Evolutionary conservation across 2,888 invertebrate genomes (phyloP).

Genomic region (Cybosia mesomella): DNA sequence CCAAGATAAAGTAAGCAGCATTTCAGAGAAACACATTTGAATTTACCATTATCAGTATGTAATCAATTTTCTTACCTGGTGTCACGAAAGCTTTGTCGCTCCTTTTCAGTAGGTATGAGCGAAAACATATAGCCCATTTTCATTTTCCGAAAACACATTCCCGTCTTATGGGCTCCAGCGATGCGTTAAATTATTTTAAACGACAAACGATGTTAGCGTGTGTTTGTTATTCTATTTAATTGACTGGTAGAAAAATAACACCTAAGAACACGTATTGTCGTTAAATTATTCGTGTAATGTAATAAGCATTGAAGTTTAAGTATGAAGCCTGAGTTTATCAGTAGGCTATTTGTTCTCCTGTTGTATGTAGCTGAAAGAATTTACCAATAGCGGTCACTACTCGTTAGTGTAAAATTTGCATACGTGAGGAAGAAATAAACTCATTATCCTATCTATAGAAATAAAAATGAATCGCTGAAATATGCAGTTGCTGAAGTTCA

Average conservation of each 20-base stretch:
- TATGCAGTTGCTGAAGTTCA: too few relatives aligned
- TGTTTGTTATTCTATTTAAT: neutral
- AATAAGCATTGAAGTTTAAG: too few relatives aligned
- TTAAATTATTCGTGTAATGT: neutral
- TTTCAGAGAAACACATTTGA: neutral
- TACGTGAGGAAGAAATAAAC: too few relatives aligned
- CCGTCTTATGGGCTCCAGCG: neutral
- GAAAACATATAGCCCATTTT: slow-evolving; percentile 6
- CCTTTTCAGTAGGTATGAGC: neutral
- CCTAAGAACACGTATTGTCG: neutral
- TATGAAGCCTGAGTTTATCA: too few relatives aligned
- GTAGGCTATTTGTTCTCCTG: too few relatives aligned
- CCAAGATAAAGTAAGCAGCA: neutral
- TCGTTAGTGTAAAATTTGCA: too few relatives aligned
- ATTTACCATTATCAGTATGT: neutral
- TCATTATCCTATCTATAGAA: too few relatives aligned
- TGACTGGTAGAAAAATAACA: neutral
- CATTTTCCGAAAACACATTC: neutral
- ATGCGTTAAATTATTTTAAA: neutral
- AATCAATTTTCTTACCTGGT: neutral
- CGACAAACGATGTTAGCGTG: neutral
- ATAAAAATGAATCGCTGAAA: too few relatives aligned
- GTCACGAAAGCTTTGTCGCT: neutral
- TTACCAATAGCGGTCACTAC: too few relatives aligned
- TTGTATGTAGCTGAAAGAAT: too few relatives aligned